Conservation (phyloP, 2,888 invertebrate genomes). For the Eupithecia abbreviata region DNA sequence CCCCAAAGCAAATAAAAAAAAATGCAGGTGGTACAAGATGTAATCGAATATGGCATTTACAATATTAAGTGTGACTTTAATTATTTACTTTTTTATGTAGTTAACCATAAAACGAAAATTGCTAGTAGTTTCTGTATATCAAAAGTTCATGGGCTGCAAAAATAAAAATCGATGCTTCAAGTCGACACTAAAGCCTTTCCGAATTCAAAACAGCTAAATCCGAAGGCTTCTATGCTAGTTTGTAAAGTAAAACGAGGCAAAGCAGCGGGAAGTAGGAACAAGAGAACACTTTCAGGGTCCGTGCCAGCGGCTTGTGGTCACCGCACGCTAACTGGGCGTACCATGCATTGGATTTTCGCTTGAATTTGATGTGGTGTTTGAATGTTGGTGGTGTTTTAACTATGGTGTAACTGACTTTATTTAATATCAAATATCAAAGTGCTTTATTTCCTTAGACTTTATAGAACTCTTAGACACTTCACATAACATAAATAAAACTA, state of each 20-base stretch:
- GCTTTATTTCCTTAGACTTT: no score
- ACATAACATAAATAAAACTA: no score
- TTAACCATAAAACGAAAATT: not conserved
- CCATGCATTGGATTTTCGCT: not conserved
- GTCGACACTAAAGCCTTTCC: not conserved
- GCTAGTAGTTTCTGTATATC: not conserved
- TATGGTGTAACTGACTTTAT: not conserved
- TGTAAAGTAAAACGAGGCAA: conserved; percentile 53
- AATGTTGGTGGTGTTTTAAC: not conserved
- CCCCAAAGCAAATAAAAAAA: no score
- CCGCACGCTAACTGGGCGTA: conserved; percentile 22
- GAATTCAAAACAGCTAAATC: conserved; percentile 21
- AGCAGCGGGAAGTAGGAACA: conserved; percentile 52
- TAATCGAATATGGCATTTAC: no score
- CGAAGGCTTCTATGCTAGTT: conserved; percentile 40
- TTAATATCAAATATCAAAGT: no score
- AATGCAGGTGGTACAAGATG: no score
- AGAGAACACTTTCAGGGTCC: conserved; percentile 56
- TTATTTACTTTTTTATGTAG: not conserved
- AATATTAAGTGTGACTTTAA: no score
- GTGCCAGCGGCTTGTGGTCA: conserved; percentile 45
- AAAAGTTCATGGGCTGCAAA: not conserved
- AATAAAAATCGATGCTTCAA: not conserved
- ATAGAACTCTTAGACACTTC: no score
- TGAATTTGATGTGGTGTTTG: conserved; percentile 6